phyloP scores from a whole-genome alignment of 2,113 vertebrate species.

The Toxotes jaculatrix region DNA sequence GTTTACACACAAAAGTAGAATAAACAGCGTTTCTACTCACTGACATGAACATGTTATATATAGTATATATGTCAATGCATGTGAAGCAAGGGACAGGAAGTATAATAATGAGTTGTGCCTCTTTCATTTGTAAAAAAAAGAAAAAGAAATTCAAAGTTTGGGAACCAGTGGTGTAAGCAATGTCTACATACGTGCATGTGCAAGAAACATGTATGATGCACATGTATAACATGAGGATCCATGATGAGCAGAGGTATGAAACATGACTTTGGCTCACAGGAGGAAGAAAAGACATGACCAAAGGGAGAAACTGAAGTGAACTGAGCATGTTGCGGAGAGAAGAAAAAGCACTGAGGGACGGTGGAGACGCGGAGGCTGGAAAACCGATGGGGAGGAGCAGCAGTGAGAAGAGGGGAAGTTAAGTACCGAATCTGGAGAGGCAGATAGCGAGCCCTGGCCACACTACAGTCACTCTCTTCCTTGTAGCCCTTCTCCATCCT shows the following conservation, averaged over 20 bases:
- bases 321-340: not conserved
- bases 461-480: conserved; percentile 53
- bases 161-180: not conserved
- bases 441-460: conserved; percentile 54
- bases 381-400: not conserved
- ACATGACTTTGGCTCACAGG: not conserved
- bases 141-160: not conserved
- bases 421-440: conserved; percentile 54
- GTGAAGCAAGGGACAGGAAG: not conserved
- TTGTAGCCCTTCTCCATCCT: conserved; percentile 26
- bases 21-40: not conserved
- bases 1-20: conserved; percentile 32
- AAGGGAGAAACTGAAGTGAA: conserved; percentile 12
- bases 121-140: not conserved
- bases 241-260: not conserved
- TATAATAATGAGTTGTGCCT: not conserved
- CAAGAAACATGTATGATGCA: not conserved
- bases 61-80: not conserved
- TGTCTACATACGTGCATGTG: not conserved
- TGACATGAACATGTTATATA: not conserved
- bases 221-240: not conserved
- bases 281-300: not conserved
- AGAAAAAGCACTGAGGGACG: conserved; percentile 1
- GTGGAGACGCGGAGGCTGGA: conserved; percentile 10
- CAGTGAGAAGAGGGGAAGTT: conserved; percentile 39